Conservation (phyloP, 2,888 invertebrate species). For the Nycteola revayana region DNA sequence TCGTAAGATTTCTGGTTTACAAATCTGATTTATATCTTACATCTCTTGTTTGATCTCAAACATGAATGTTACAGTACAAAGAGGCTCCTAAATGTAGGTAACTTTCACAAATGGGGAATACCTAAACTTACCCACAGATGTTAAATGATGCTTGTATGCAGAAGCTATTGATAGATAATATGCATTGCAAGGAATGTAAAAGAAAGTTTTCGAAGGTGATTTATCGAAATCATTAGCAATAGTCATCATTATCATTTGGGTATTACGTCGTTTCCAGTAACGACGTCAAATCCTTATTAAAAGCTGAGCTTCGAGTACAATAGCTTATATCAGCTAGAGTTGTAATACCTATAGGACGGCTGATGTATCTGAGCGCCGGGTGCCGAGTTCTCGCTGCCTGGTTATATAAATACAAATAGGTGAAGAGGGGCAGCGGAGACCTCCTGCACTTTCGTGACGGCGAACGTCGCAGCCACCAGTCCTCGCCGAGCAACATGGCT, state of each 20-base stretch:
- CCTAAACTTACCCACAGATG: no score
- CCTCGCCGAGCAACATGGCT: conserved; percentile 79
- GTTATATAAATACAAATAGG: conserved; percentile 81
- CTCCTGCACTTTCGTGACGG: conserved; percentile 78
- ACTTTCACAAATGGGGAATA: no score
- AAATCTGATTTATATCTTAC: no score
- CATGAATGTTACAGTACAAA: no score
- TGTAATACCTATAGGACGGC: conserved; percentile 59
- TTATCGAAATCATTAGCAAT: conserved; percentile 37
- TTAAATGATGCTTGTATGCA: no score
- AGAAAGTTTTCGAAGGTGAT: conserved; percentile 35
- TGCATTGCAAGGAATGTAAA: conserved; percentile 8
- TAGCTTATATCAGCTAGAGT: conserved; percentile 52
- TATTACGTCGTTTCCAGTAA: conserved; percentile 41
- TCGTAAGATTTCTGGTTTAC: no score
- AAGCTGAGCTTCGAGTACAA: conserved; percentile 52
- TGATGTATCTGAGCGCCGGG: conserved; percentile 50
- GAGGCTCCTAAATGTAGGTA: no score
- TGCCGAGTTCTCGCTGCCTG: conserved; percentile 54
- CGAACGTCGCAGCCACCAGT: conserved; percentile 69
- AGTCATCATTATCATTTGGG: conserved; percentile 43
- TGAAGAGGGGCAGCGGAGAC: conserved; percentile 78
- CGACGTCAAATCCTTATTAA: conserved; percentile 61
- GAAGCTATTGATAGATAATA: neutral
- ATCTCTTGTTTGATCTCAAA: no score